phyloP scores from a whole-genome alignment of 2,888 invertebrate genomes.

The Piscicola geometra region DNA sequence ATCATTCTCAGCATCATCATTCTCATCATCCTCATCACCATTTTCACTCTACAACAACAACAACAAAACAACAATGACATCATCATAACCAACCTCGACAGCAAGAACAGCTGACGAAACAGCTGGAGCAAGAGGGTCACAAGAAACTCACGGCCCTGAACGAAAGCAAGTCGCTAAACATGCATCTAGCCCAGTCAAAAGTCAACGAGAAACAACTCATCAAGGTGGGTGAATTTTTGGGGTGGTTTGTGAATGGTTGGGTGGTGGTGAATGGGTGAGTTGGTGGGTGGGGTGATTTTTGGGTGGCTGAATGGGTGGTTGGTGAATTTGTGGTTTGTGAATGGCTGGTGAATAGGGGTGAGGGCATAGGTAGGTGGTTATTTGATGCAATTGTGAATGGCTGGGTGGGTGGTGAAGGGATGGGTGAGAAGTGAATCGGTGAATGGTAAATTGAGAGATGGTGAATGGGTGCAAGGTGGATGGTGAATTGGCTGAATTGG shows the following conservation, averaged over 20 bases:
- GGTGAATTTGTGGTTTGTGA: too few relatives aligned
- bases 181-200: conserved; percentile 69
- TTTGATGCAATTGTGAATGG: not conserved
- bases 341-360: too few relatives aligned
- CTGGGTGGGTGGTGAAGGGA: not conserved
- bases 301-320: not conserved
- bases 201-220: conserved; percentile 68
- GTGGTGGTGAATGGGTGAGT: not conserved
- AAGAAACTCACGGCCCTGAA: conserved; percentile 75
- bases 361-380: too few relatives aligned
- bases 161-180: conserved; percentile 70
- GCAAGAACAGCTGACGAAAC: conserved; percentile 67
- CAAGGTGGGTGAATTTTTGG: conserved; percentile 41
- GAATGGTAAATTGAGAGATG: too few relatives aligned
- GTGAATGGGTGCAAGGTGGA: too few relatives aligned
- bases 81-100: conserved; percentile 53
- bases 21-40: too few relatives aligned
- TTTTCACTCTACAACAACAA: too few relatives aligned
- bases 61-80: too few relatives aligned
- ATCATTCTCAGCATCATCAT: too few relatives aligned
- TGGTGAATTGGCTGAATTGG: too few relatives aligned
- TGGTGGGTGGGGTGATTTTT: not conserved
- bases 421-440: too few relatives aligned
- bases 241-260: not conserved
- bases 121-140: conserved; percentile 84